phyloP scores from a whole-genome alignment of 2,888 invertebrate species.

The Cerceris ruficornis region DNA sequence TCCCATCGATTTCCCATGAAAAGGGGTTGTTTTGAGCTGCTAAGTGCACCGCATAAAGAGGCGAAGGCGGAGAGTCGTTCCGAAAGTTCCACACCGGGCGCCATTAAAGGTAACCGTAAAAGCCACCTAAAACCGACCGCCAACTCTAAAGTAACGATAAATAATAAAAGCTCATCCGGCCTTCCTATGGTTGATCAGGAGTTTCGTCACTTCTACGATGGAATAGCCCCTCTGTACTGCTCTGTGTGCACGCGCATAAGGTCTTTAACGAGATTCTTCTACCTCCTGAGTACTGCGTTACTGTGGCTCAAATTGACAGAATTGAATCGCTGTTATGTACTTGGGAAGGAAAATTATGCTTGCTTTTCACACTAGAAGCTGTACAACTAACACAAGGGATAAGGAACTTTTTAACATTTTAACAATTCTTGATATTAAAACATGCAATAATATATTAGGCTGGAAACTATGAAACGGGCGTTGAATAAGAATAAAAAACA shows the following conservation, averaged over 20 bases:
- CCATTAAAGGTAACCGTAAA: slow-evolving; percentile 74
- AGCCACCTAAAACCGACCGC: slow-evolving; percentile 62
- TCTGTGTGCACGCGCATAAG: background rate
- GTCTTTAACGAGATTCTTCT: background rate
- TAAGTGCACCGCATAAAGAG: slow-evolving; percentile 75
- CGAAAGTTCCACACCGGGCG: slow-evolving; percentile 71
- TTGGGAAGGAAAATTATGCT: too few species aligned
- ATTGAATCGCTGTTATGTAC: too few species aligned
- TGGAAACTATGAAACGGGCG: too few species aligned
- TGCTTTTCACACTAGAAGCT: too few species aligned
- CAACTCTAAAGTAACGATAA: slow-evolving; percentile 63
- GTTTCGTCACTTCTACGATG: slow-evolving; percentile 39
- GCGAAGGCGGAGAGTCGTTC: slow-evolving; percentile 72
- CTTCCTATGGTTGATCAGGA: slow-evolving; percentile 48
- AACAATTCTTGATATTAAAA: too few species aligned
- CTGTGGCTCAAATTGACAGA: too few species aligned
- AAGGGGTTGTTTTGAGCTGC: slow-evolving; percentile 68
- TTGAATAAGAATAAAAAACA: too few species aligned
- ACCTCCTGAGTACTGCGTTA: background rate
- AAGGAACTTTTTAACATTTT: too few species aligned
- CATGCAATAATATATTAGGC: too few species aligned
- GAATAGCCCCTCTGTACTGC: background rate
- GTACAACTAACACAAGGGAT: too few species aligned
- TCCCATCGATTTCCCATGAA: slow-evolving; percentile 77
- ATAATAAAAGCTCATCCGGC: slow-evolving; percentile 65